phyloP scores from a whole-genome alignment of 2,888 invertebrate genomes.

The Neoascia interrupta region DNA sequence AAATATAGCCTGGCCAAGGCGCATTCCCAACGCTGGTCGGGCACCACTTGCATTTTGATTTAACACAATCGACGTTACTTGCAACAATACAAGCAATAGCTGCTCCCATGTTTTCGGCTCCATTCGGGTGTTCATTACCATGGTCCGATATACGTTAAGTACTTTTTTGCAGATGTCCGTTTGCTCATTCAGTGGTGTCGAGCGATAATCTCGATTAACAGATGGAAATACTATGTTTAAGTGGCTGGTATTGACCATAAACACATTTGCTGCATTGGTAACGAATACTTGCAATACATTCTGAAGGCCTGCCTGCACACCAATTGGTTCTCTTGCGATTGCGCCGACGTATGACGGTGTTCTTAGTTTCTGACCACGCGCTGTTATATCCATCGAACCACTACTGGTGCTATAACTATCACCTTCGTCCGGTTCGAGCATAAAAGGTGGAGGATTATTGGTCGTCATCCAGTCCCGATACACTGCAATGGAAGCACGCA shows the following conservation, averaged over 20 bases:
- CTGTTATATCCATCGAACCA: constrained; percentile 43
- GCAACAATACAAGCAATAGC: constrained; percentile 90
- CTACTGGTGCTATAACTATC: constrained; percentile 39
- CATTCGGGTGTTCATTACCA: constrained; percentile 98
- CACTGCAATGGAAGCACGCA: constrained; percentile 92
- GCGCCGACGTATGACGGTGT: constrained; percentile 94
- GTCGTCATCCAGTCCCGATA: constrained; percentile 98
- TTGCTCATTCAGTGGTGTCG: constrained; percentile 91
- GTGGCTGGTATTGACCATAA: constrained; percentile 83
- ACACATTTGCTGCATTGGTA: constrained; percentile 97
- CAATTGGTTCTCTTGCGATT: constrained; percentile 88
- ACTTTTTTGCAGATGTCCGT: constrained; percentile 98
- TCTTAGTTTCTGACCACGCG: constrained; percentile 82
- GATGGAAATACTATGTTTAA: constrained; percentile 81
- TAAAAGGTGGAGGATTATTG: constrained; percentile 88
- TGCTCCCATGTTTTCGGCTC: constrained; percentile 97
- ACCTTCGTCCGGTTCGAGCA: constrained; percentile 85
- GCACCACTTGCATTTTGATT: constrained; percentile 88
- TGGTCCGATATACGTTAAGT: constrained; percentile 95
- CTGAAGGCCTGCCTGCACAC: constrained; percentile 91
- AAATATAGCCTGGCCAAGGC: constrained; percentile 91
- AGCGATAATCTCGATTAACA: constrained; percentile 82
- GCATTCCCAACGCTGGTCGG: constrained; percentile 85
- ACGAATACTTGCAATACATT: constrained; percentile 85
- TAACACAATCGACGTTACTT: constrained; percentile 94